A percentile compares a stretch with the other conserved stretches of the same genome.
phyloP scores from a whole-genome alignment of 2,888 invertebrate genomes.

The Saturnia pavonia region DNA sequence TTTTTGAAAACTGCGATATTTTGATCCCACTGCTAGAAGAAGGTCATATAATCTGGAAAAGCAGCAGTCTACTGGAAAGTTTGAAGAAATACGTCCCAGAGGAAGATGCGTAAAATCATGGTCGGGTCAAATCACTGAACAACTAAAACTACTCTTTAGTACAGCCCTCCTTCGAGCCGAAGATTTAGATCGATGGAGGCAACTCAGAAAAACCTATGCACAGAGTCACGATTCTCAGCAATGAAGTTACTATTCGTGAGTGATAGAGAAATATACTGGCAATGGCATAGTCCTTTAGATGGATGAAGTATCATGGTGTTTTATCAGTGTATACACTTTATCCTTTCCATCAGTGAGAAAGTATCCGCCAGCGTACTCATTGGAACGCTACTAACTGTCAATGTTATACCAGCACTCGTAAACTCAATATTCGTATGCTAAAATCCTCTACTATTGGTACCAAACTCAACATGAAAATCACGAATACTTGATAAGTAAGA shows the following conservation, averaged over 20 bases:
- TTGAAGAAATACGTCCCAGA: no score
- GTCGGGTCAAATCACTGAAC: no score
- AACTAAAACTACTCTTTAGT: no score
- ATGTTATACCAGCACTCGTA: neutral
- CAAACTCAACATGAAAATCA: neutral
- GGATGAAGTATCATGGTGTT: neutral
- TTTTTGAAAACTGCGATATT: no score
- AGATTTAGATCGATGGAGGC: no score
- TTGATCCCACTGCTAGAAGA: no score
- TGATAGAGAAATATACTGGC: neutral
- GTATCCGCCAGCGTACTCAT: neutral
- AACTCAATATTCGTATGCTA: neutral
- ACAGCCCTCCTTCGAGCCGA: no score
- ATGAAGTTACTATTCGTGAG: neutral
- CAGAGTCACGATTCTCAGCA: no score
- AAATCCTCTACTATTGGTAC: slow-evolving; percentile 1
- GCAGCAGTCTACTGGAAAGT: no score
- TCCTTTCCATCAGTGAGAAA: neutral
- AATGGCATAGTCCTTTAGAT: neutral
- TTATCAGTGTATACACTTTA: slow-evolving; percentile 1
- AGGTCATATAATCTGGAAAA: no score
- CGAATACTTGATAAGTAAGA: neutral
- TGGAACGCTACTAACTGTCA: neutral
- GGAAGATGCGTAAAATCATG: no score
- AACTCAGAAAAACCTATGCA: no score